Conservation (phyloP, 2,888 invertebrate species). For the Schizotus pectinicornis region DNA sequence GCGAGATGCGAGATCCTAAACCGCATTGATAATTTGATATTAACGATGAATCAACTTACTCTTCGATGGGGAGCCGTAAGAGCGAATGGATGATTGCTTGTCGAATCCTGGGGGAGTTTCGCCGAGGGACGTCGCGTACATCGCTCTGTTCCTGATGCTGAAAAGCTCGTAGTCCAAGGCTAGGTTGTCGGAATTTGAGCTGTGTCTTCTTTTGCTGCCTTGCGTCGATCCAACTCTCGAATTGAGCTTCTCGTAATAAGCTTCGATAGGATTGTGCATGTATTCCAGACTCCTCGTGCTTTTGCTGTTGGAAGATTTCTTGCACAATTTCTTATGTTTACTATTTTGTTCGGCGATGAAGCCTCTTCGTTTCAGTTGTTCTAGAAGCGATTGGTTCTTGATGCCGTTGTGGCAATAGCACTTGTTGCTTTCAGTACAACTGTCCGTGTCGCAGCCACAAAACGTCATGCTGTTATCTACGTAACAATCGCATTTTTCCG, state of each 20-base stretch:
- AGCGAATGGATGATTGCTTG: constrained; percentile 42
- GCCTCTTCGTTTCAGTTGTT: constrained; percentile 61
- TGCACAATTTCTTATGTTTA: constrained; percentile 52
- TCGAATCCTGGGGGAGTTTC: constrained; percentile 39
- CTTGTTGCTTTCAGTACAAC: constrained; percentile 85
- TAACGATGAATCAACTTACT: no score
- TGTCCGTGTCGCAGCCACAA: constrained; percentile 85
- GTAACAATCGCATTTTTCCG: constrained; percentile 65
- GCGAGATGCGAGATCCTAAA: no score
- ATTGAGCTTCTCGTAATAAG: constrained; percentile 59
- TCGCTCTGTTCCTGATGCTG: constrained; percentile 51
- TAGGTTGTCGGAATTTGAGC: constrained; percentile 20
- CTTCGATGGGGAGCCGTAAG: constrained; percentile 34
- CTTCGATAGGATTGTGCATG: constrained; percentile 61
- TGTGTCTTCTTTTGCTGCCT: constrained; percentile 1
- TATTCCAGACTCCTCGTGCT: constrained; percentile 63
- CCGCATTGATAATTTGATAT: no score
- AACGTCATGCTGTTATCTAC: constrained; percentile 61
- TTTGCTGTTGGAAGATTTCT: constrained; percentile 54
- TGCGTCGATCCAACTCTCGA: constrained; percentile 1
- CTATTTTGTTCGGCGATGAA: constrained; percentile 56
- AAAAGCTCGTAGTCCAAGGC: constrained; percentile 76
- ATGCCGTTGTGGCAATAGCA: constrained; percentile 73
- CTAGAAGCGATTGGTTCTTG: constrained; percentile 53
- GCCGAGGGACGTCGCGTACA: constrained; percentile 51